Evolutionary conservation across 2,888 invertebrate species (phyloP).

Genomic region (Xestia xanthographa): DNA sequence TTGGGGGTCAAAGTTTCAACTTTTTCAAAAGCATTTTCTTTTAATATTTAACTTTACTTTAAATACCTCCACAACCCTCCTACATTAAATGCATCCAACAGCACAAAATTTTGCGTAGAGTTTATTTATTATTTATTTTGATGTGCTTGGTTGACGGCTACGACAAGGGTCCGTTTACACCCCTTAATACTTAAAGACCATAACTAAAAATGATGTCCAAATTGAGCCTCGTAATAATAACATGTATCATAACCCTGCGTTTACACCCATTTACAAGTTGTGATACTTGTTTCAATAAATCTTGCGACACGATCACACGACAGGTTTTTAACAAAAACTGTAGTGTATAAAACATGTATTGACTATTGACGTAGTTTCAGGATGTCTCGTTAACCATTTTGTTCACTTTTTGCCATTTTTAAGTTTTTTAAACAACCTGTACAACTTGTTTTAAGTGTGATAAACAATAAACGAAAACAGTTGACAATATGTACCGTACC

Average conservation of each 20-base stretch:
- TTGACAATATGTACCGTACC: neutral
- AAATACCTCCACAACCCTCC: too few relatives aligned
- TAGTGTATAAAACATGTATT: neutral
- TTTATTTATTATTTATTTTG: too few relatives aligned
- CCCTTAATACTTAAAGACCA: neutral
- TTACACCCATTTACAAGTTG: slow-evolving; percentile 3
- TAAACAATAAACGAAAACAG: neutral
- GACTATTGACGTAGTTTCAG: neutral
- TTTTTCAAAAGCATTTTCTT: too few relatives aligned
- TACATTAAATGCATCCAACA: too few relatives aligned
- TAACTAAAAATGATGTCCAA: slow-evolving; percentile 9
- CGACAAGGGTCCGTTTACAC: too few relatives aligned
- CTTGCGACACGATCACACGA: neutral
- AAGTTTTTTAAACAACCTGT: neutral
- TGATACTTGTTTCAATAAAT: neutral
- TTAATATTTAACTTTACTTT: too few relatives aligned
- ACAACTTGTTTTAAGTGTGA: neutral
- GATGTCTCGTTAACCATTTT: neutral
- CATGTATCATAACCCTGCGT: slow-evolving; percentile 7
- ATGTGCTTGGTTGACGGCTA: too few relatives aligned
- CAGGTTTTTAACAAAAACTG: neutral
- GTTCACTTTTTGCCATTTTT: neutral
- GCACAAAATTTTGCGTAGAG: too few relatives aligned
- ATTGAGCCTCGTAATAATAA: slow-evolving; percentile 34
- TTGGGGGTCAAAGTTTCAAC: too few relatives aligned